Percentiles rank a stretch among this genome's conserved stretches.
Conservation (phyloP, 2,113 vertebrate genomes). For the Mustelus asterias region DNA sequence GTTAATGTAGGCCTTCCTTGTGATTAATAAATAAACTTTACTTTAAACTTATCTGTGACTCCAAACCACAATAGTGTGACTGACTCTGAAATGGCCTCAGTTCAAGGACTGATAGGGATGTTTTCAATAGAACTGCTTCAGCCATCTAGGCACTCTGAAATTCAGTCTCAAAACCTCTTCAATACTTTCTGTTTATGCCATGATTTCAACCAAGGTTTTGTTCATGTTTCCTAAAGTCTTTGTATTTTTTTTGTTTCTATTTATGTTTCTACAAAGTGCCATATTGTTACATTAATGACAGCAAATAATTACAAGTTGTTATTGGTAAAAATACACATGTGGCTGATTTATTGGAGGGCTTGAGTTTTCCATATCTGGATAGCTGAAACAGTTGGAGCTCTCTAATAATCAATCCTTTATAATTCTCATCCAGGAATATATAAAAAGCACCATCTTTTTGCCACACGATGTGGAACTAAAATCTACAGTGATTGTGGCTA, state of each 20-base stretch:
- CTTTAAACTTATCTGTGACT: too few species aligned
- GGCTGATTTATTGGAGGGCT: not conserved
- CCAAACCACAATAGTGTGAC: too few species aligned
- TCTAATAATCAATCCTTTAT: not conserved
- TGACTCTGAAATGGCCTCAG: too few species aligned
- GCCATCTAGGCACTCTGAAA: not conserved
- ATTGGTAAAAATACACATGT: not conserved
- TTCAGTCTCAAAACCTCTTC: not conserved
- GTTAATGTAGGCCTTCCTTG: too few species aligned
- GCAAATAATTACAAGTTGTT: not conserved
- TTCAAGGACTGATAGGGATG: too few species aligned
- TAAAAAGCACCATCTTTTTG: not conserved
- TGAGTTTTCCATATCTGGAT: not conserved
- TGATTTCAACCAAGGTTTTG: not conserved
- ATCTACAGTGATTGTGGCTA: not conserved
- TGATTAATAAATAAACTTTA: too few species aligned
- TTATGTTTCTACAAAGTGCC: not conserved
- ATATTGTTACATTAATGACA: not conserved
- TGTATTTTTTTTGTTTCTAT: not conserved
- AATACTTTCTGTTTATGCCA: not conserved
- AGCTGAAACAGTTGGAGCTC: not conserved
- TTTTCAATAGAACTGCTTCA: not conserved
- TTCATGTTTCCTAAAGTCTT: not conserved
- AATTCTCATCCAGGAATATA: not conserved
- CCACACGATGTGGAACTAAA: not conserved